These are phyloP conservation scores for Alcis repandata DNA, from an alignment of 2,888 invertebrate species.

Conservation along the genomic window DNA sequence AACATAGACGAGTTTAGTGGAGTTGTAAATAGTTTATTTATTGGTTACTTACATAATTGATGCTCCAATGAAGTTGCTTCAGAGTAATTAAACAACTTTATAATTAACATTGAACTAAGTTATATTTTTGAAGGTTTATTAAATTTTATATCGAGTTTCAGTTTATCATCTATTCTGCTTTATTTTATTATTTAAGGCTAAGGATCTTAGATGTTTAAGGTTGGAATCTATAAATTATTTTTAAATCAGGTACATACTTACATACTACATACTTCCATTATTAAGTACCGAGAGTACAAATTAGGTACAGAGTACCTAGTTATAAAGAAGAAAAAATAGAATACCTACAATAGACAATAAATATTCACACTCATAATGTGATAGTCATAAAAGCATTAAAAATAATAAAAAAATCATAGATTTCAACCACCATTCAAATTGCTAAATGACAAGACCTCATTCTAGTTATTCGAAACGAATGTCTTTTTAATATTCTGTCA, in stretches of 20 bases:
- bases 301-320: no score
- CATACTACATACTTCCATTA: no score
- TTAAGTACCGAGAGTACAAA: no score
- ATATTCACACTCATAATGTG: background rate
- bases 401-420: background rate
- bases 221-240: no score
- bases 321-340: no score
- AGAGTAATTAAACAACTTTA: slow-evolving; percentile 14
- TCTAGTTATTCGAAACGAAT: background rate
- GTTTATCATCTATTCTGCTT: no score
- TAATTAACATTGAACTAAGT: background rate
- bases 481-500: slow-evolving; percentile 10
- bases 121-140: background rate
- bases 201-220: background rate
- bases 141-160: no score
- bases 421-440: background rate
- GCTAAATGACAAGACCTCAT: slow-evolving; percentile 2
- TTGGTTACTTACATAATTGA: slow-evolving; percentile 10
- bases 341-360: background rate
- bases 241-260: no score
- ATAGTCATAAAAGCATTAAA: slow-evolving; percentile 1
- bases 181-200: no score
- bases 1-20: background rate
- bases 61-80: slow-evolving; percentile 10
- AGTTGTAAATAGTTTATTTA: slow-evolving; percentile 22